Percentiles rank a stretch among this genome's conserved stretches.
Conservation (phyloP, 1,140 invertebrate species). For the Ooceraea biroi region DNA sequence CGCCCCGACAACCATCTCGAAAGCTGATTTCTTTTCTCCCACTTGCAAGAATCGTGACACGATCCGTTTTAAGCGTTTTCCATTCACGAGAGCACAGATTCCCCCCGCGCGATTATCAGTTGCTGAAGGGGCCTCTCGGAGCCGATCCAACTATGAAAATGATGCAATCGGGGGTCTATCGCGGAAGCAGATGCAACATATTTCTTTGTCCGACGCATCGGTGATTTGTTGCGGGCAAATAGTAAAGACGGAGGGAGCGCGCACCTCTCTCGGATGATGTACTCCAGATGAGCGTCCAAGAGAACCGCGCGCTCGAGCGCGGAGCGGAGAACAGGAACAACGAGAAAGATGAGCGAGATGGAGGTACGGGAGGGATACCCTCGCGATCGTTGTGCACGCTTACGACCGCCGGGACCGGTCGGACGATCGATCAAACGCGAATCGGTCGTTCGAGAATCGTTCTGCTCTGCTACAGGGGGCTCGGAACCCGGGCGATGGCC, state of each 20-base stretch:
- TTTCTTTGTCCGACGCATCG: slow-evolving; percentile 55
- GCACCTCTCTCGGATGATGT: slow-evolving; percentile 45
- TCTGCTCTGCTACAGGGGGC: slow-evolving; percentile 37
- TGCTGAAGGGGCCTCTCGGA: neutral
- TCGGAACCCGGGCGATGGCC: slow-evolving; percentile 15
- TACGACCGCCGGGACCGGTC: slow-evolving; percentile 65
- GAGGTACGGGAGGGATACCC: neutral
- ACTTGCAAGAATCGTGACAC: neutral
- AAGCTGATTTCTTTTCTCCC: neutral
- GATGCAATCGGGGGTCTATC: slow-evolving; percentile 57
- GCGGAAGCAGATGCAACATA: slow-evolving; percentile 58
- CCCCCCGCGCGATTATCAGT: neutral
- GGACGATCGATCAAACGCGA: slow-evolving; percentile 75
- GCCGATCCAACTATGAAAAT: slow-evolving; percentile 48
- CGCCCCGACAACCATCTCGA: neutral
- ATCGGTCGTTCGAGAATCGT: slow-evolving; percentile 69
- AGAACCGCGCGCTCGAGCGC: neutral
- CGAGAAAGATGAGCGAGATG: slow-evolving; percentile 48
- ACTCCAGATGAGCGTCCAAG: slow-evolving; percentile 49
- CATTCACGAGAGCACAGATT: neutral
- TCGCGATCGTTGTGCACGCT: slow-evolving; percentile 56
- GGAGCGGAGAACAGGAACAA: slow-evolving; percentile 31
- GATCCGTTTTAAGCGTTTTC: neutral
- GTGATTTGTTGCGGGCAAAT: slow-evolving; percentile 71
- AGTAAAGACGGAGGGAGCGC: slow-evolving; percentile 60